Percentiles rank a stretch among this genome's conserved stretches.
phyloP scores from a whole-genome alignment of 2,113 vertebrate species.

The Mirounga angustirostris region DNA sequence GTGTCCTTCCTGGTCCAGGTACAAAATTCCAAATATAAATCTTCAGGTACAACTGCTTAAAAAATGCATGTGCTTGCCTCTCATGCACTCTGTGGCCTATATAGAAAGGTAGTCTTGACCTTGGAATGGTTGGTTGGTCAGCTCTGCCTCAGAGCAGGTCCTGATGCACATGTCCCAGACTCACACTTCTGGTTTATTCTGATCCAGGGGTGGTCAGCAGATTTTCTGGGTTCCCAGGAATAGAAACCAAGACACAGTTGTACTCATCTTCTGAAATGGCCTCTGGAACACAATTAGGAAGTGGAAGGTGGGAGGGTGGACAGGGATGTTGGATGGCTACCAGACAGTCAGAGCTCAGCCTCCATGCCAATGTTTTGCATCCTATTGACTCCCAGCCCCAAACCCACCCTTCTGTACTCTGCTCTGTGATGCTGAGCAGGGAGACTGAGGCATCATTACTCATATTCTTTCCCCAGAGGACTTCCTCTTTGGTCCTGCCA shows the following conservation, averaged over 20 bases:
- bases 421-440: background rate
- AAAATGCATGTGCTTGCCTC: background rate
- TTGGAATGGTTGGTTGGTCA: background rate
- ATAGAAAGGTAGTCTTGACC: background rate
- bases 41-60: background rate
- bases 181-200: background rate
- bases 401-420: background rate
- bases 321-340: no score
- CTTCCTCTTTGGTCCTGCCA: background rate
- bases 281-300: background rate
- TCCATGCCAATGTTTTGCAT: background rate
- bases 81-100: no score
- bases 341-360: background rate
- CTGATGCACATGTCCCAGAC: background rate
- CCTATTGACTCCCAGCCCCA: background rate
- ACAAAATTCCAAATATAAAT: background rate
- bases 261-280: background rate
- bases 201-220: background rate
- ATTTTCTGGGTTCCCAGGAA: background rate
- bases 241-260: background rate
- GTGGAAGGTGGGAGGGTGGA: no score
- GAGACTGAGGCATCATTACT: background rate
- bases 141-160: background rate
- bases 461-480: background rate
- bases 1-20: no score